Percentiles rank a stretch among this genome's conserved stretches.
phyloP scores from a whole-genome alignment of 2,888 invertebrate species.

The Hydropsyche betteni region DNA sequence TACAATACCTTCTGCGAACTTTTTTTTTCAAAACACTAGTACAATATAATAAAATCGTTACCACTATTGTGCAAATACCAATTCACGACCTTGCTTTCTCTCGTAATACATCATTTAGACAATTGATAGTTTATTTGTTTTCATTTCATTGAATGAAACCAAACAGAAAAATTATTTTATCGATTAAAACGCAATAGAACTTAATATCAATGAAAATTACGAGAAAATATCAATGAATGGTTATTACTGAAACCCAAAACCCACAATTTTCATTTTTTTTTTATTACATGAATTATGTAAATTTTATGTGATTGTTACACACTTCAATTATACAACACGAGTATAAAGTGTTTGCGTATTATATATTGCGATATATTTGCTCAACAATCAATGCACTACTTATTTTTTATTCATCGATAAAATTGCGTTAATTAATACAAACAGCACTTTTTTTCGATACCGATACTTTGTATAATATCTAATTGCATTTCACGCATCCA shows the following conservation, averaged over 20 bases:
- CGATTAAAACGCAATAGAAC: not conserved
- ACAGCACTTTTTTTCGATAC: not conserved
- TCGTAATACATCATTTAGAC: not conserved
- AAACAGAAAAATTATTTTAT: not conserved
- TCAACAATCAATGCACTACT: conserved; percentile 6
- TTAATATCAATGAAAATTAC: not conserved
- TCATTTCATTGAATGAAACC: not conserved
- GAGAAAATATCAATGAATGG: not conserved
- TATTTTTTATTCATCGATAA: not conserved
- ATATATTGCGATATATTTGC: not conserved
- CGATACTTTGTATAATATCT: not conserved
- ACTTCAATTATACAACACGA: not conserved
- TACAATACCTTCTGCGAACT: not conserved
- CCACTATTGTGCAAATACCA: conserved; percentile 17
- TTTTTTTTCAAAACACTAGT: not conserved
- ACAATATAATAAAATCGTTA: not conserved
- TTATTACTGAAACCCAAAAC: not conserved
- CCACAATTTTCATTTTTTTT: no score
- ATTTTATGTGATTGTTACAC: not conserved
- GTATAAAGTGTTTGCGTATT: not conserved
- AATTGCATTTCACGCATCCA: no score
- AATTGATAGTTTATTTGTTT: conserved; percentile 4
- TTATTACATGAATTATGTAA: not conserved
- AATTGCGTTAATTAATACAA: no score
- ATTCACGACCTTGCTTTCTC: conserved; percentile 15